phyloP scores from a whole-genome alignment of 2,888 invertebrate genomes.

The Yponomeuta sedellus region DNA sequence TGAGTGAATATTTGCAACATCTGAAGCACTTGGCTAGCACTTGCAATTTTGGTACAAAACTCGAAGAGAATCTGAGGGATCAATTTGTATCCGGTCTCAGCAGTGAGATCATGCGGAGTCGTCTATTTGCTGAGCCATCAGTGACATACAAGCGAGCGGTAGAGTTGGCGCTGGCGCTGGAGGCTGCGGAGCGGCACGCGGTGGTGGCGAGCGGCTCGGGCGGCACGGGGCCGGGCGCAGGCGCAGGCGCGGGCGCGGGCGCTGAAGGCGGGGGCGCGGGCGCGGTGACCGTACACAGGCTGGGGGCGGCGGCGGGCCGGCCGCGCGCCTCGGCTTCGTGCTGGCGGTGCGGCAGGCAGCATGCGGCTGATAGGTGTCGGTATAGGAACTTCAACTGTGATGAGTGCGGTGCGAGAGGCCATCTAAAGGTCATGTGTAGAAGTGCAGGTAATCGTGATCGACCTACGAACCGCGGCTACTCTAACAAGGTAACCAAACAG shows the following conservation, averaged over 20 bases:
- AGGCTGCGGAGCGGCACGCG: slow-evolving; percentile 17
- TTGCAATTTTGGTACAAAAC: slow-evolving; percentile 15
- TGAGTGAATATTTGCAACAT: slow-evolving; percentile 17
- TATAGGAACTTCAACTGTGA: slow-evolving; percentile 7
- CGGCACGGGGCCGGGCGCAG: not conserved
- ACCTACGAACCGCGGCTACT: not conserved
- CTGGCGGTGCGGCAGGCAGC: slow-evolving; percentile 2
- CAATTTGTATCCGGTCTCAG: slow-evolving; percentile 18
- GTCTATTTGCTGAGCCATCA: slow-evolving; percentile 15
- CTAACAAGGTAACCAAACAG: not conserved
- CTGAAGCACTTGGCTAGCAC: slow-evolving; percentile 22
- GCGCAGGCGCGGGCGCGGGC: slow-evolving; percentile 2
- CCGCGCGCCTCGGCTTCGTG: not conserved
- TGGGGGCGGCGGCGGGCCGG: slow-evolving; percentile 3
- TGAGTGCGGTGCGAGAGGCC: slow-evolving; percentile 9
- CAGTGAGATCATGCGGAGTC: slow-evolving; percentile 15
- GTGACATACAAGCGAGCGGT: slow-evolving; percentile 13
- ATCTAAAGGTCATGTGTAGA: slow-evolving; percentile 5
- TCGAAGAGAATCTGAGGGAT: slow-evolving; percentile 20
- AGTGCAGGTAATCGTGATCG: not conserved
- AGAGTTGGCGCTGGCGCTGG: slow-evolving; percentile 16
- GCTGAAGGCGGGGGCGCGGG: not conserved
- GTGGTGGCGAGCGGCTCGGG: slow-evolving; percentile 9
- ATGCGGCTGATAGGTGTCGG: not conserved
- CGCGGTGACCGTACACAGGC: not conserved